Evolutionary conservation across 2,113 vertebrate species (phyloP).

Genomic region (Pelvicachromis taeniatus): DNA sequence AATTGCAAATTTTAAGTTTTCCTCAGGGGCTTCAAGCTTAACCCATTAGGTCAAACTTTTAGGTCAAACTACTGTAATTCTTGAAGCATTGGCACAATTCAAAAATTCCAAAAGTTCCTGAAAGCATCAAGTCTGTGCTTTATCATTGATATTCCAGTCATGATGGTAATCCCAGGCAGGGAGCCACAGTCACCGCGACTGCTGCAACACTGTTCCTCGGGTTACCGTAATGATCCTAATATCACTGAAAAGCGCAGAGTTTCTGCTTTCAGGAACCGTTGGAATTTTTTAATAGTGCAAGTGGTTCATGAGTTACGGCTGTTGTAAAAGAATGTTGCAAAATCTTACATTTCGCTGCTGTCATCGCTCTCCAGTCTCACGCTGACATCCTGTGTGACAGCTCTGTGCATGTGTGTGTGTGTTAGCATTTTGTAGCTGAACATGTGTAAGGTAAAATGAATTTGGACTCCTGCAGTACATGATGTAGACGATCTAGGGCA

Average conservation of each 20-base stretch:
- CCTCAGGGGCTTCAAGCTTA: too few species aligned
- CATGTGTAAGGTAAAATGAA: background rate
- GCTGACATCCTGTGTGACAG: rapidly evolving
- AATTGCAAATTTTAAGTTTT: too few species aligned
- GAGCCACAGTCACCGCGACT: too few species aligned
- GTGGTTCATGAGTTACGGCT: background rate
- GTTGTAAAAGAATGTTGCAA: background rate
- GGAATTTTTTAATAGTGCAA: background rate
- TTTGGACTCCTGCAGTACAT: background rate
- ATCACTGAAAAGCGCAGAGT: background rate
- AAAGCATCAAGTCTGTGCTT: too few species aligned
- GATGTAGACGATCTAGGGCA: background rate
- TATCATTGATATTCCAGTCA: too few species aligned
- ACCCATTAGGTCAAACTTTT: too few species aligned
- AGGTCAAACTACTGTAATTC: too few species aligned
- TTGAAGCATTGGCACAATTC: too few species aligned
- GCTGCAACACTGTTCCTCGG: background rate
- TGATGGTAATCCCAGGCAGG: too few species aligned
- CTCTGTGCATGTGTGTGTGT: background rate
- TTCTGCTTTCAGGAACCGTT: rapidly evolving
- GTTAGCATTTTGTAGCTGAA: background rate
- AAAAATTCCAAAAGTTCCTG: too few species aligned
- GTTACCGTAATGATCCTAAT: too few species aligned
- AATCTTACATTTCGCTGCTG: background rate
- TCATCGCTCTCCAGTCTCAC: background rate